These are phyloP conservation scores for Lineus longissimus DNA, from an alignment of 1,140 invertebrate genomes.

Conservation along the genomic window DNA sequence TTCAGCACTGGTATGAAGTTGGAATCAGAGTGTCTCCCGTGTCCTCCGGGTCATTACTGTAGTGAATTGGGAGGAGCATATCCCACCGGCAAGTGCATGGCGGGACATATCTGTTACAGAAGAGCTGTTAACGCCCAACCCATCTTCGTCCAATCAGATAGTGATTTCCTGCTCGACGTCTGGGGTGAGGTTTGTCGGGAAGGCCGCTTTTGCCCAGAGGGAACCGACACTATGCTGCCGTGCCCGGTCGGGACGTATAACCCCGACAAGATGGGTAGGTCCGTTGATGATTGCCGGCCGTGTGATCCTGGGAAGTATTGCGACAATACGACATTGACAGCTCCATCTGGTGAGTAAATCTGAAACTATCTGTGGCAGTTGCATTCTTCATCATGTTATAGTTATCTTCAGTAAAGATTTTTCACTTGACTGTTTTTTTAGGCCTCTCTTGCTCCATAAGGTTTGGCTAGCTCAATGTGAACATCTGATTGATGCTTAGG, in stretches of 20 bases:
- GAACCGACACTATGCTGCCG: conserved; percentile 36
- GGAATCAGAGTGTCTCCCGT: conserved; percentile 34
- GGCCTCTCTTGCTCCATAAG: too few relatives aligned
- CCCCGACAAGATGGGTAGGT: conserved; percentile 29
- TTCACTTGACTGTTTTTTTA: too few relatives aligned
- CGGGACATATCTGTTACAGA: conserved; percentile 48
- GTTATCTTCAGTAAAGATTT: too few relatives aligned
- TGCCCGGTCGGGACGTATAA: conserved; percentile 47
- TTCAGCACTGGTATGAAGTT: conserved; percentile 35
- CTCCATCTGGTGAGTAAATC: conserved; percentile 26
- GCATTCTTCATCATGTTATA: too few relatives aligned
- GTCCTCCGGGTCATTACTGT: conserved; percentile 43
- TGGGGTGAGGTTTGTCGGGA: conserved; percentile 44
- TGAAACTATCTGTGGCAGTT: too few relatives aligned
- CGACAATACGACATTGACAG: conserved; percentile 36
- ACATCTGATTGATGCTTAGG: too few relatives aligned
- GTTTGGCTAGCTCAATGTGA: too few relatives aligned
- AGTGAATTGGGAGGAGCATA: conserved; percentile 33
- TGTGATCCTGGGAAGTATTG: conserved; percentile 49
- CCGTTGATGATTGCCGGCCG: conserved; percentile 28
- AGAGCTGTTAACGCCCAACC: conserved; percentile 36
- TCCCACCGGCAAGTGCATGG: conserved; percentile 38
- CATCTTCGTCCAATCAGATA: conserved; percentile 39
- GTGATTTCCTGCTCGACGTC: conserved; percentile 36
- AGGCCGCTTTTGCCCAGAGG: conserved; percentile 40